phyloP scores from a whole-genome alignment of 1,140 invertebrate species.

The Tetramorium alpestre region DNA sequence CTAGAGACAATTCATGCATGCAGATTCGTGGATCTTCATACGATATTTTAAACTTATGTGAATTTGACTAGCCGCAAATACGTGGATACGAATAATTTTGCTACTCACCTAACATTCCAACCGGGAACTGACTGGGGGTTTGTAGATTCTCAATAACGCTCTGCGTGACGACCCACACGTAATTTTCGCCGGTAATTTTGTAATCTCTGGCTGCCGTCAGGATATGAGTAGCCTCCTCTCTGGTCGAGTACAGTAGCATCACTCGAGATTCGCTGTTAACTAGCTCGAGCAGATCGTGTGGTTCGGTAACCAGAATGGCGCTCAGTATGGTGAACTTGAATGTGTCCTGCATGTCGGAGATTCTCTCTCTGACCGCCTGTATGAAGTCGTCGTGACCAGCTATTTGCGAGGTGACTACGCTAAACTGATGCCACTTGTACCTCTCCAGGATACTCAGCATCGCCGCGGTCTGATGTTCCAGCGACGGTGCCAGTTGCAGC shows the following conservation, averaged over 20 bases:
- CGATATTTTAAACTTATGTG: background rate
- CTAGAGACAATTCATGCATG: background rate
- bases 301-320: conserved; percentile 92
- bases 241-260: conserved; percentile 96
- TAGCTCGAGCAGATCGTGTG: conserved; percentile 90
- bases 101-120: conserved; percentile 95
- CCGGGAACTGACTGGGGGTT: conserved; percentile 93
- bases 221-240: conserved; percentile 94
- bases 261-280: conserved; percentile 97
- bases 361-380: conserved; percentile 94
- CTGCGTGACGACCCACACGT: conserved; percentile 99
- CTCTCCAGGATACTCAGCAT: conserved; percentile 97
- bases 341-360: conserved; percentile 93
- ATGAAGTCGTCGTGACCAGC: conserved; percentile 98
- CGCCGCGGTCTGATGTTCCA: conserved; percentile 96
- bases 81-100: background rate
- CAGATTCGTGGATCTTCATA: background rate
- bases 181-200: conserved; percentile 96
- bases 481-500: conserved; percentile 96
- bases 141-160: conserved; percentile 94
- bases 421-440: conserved; percentile 99
- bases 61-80: background rate
- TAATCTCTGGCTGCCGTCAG: conserved; percentile 92
- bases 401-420: conserved; percentile 96
- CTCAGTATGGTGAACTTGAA: conserved; percentile 96